These are phyloP conservation scores for Reticulitermes speratus DNA, from an alignment of 1,140 invertebrate species.

Conservation along the genomic window DNA sequence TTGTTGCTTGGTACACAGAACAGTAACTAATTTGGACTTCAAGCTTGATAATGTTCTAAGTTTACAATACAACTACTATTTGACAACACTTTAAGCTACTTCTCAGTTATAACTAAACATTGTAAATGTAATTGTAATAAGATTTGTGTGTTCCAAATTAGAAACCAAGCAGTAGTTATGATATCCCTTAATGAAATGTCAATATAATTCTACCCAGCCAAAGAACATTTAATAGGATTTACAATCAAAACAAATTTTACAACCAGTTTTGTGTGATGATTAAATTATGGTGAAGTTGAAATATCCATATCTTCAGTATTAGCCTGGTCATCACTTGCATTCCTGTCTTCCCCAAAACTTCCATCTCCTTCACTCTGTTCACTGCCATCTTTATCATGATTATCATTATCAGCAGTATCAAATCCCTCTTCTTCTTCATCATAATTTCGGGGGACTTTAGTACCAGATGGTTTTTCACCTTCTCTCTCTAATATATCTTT, in stretches of 20 bases:
- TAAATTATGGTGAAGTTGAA: conserved; percentile 43
- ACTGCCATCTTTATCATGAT: conserved; percentile 29
- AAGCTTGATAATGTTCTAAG: not conserved
- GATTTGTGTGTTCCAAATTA: not conserved
- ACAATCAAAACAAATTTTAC: not conserved
- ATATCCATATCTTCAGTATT: conserved; percentile 62
- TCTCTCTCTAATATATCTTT: conserved; percentile 41
- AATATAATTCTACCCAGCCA: not conserved
- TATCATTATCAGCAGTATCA: conserved; percentile 40
- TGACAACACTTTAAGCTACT: not conserved
- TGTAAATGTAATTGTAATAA: not conserved
- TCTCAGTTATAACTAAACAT: not conserved
- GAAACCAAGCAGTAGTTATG: not conserved
- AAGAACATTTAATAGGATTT: not conserved
- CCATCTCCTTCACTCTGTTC: conserved; percentile 39
- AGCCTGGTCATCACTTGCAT: conserved; percentile 31
- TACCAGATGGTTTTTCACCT: conserved; percentile 37
- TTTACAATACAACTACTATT: no score
- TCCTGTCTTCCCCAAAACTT: conserved; percentile 34
- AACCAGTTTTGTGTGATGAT: not conserved
- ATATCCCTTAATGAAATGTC: no score
- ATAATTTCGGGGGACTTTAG: conserved; percentile 52
- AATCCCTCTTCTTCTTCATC: conserved; percentile 55
- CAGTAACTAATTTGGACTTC: not conserved
- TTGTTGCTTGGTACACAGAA: no score